Base-by-base conservation (phyloP, 2,113 vertebrate genomes). In the Tetrao urogallus region DNA sequence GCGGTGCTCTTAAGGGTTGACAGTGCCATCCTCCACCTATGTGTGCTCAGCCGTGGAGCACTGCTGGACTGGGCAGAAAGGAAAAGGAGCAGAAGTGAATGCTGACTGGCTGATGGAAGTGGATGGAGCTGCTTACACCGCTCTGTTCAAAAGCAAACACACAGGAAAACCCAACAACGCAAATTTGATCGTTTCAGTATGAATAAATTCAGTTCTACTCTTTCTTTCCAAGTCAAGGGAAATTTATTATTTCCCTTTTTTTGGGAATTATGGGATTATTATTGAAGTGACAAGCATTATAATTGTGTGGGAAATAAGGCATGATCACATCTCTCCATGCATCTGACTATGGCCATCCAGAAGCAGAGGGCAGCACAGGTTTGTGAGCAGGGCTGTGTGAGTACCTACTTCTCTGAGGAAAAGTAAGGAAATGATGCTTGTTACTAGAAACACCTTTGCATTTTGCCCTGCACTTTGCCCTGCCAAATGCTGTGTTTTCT, bases 1-100 rank as follows among this genome's bases (percentile, higher is more conserved):
- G 56, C 43, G 73, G 61, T 0, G 40, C 36, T 38, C 38, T 38
- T 38, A 38, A 71, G 58, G 34, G 32, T 5, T 36, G 61, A 40
- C 70, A 64, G 47, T 19, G 8, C 13, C 6, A 6, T 76, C 13
- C 18, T 16, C 1, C 0, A 3, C n/a, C 74, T 80, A 65, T 8
- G 12, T 38, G 27, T 13, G n/a, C 69, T 58, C 8, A 28, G 21
- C 71, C 24, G 0, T 0, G 11, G 1, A 45, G 11, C 58, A 1
- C 0, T 11, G 76, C 69, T 43, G 80, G 52, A 9, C 22, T 11
- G 42, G 8, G 45, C 61, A 65, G 43, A 69, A 34, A 47, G 71
- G 56, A 80, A 7, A 11, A 56, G 43, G 69, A 50, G 54, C 1
- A 65, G 45, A 1, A 20, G n/a, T 0, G 19, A 47, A 11, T 10